phyloP scores from a whole-genome alignment of 2,797 vertebrate genomes.

The Botia almorhae region DNA sequence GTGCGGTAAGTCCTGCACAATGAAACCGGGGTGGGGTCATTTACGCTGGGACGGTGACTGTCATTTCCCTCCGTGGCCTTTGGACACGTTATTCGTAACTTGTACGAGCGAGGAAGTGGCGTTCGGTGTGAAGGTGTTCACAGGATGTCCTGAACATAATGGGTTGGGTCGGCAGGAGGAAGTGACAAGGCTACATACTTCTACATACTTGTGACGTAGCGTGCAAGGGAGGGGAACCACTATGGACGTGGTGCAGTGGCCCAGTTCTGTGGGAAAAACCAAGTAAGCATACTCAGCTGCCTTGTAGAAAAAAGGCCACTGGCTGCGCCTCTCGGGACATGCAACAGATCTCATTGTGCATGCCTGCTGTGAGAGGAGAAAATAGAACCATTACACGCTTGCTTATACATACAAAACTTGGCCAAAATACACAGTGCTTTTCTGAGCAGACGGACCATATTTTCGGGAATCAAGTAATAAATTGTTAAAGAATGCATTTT shows the following conservation, averaged over 20 bases:
- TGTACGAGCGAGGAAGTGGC: conserved; percentile 47
- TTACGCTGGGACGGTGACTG: not conserved
- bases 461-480: conserved; percentile 1
- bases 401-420: conserved; percentile 27
- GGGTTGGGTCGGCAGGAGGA: conserved; percentile 56
- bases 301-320: conserved; percentile 51
- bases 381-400: conserved; percentile 24
- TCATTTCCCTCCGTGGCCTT: conserved; percentile 34
- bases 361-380: conserved; percentile 59
- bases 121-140: conserved; percentile 35
- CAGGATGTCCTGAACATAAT: conserved; percentile 48
- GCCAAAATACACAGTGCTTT: conserved; percentile 12
- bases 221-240: conserved; percentile 51
- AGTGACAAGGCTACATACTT: conserved; percentile 63
- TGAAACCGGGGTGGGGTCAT: conserved; percentile 28
- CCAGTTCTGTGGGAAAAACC: conserved; percentile 77
- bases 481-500: not conserved
- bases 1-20: conserved; percentile 19
- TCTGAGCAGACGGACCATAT: conserved; percentile 3
- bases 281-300: conserved; percentile 70
- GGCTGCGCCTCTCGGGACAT: conserved; percentile 62
- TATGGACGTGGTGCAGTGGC: conserved; percentile 42
- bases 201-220: conserved; percentile 67
- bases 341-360: conserved; percentile 33
- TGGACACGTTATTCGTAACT: conserved; percentile 62